Percentiles rank a stretch among this genome's conserved stretches.
These are phyloP conservation scores for Cynoglossus semilaevis DNA, from an alignment of 2,113 vertebrate genomes.

Conservation along the genomic window DNA sequence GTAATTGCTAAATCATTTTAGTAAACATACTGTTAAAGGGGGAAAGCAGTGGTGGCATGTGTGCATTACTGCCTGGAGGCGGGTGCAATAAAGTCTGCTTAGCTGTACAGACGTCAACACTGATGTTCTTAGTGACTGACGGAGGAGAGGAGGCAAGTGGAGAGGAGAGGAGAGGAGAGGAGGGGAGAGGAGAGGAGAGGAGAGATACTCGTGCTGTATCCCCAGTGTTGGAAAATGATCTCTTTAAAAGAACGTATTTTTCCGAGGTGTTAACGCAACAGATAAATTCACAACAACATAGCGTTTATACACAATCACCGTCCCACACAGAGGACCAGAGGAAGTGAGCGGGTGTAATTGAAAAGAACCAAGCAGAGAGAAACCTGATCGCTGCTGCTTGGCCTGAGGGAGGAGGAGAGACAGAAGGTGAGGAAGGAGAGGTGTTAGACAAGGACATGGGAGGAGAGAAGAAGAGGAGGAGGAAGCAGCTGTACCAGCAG, in stretches of 20 bases:
- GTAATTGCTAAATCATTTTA: background rate
- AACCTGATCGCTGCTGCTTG: slow-evolving; percentile 64
- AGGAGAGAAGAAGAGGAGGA: background rate
- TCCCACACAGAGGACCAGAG: slow-evolving; percentile 22
- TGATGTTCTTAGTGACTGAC: slow-evolving; percentile 37
- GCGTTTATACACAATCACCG: slow-evolving; percentile 19
- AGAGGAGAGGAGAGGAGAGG: slow-evolving; percentile 18
- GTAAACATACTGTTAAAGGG: background rate
- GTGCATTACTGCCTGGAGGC: background rate
- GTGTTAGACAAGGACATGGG: slow-evolving; percentile 6
- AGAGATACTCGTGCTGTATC: slow-evolving; percentile 47
- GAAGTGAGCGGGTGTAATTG: slow-evolving; percentile 62
- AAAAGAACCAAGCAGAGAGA: slow-evolving; percentile 69
- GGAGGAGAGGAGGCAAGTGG: slow-evolving; percentile 19
- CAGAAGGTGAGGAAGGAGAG: background rate
- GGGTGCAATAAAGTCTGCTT: slow-evolving; percentile 38
- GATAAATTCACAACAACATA: slow-evolving; percentile 24
- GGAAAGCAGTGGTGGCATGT: background rate
- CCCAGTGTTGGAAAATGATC: slow-evolving; percentile 51
- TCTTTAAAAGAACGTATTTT: slow-evolving; percentile 51
- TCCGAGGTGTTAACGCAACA: slow-evolving; percentile 53
- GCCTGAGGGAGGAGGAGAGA: slow-evolving; percentile 45
- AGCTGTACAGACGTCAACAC: slow-evolving; percentile 37
- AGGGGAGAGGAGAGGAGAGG: slow-evolving; percentile 17
- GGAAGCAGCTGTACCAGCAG: background rate